phyloP scores from a whole-genome alignment of 2,113 vertebrate species.

The Calidris pugnax region DNA sequence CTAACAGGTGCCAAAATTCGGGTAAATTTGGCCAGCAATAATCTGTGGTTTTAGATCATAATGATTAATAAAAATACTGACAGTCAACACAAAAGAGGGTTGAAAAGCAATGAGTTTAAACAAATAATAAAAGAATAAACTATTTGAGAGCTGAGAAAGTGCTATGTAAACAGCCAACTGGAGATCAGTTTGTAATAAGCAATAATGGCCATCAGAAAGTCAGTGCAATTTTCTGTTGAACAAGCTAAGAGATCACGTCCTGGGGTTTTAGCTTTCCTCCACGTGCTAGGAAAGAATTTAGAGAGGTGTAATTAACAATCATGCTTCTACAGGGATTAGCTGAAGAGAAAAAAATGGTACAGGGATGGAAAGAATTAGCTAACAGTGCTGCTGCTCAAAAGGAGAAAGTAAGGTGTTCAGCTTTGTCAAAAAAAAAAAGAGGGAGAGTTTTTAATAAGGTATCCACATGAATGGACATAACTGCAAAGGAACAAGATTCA shows the following conservation, averaged over 20 bases:
- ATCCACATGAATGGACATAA: neutral
- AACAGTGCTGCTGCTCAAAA: neutral
- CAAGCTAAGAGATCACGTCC: neutral
- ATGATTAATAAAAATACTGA: neutral
- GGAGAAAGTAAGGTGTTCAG: neutral
- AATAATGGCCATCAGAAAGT: neutral
- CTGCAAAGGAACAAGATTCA: neutral
- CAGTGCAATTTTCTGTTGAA: conserved; percentile 5
- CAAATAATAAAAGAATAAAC: neutral
- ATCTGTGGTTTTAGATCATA: neutral
- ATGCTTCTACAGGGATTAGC: neutral
- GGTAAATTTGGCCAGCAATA: neutral
- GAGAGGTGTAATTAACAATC: conserved; percentile 13
- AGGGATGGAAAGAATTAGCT: neutral
- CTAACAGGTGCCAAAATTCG: neutral
- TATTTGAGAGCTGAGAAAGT: neutral
- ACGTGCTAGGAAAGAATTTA: neutral
- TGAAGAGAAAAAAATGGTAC: neutral
- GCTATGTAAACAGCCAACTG: neutral
- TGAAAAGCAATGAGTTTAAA: neutral
- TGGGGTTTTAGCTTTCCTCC: neutral
- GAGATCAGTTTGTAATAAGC: neutral
- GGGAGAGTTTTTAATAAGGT: neutral
- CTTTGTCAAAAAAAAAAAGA: neutral
- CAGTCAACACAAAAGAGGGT: neutral